These are phyloP conservation scores for Liasis olivaceus DNA, from an alignment of 2,797 vertebrate genomes.

Conservation along the genomic window DNA sequence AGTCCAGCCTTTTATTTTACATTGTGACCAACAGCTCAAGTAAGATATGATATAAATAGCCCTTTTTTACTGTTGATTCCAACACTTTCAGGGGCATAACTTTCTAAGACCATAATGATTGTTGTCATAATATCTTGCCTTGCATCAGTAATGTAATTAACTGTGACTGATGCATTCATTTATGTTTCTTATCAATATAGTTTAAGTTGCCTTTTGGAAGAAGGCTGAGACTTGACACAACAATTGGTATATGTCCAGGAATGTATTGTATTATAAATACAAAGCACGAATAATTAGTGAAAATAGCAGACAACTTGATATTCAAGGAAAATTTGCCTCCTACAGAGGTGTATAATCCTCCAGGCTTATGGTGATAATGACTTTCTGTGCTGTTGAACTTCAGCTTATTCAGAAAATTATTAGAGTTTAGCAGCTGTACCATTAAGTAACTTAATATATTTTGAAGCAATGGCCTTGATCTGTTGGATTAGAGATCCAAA, in stretches of 20 bases:
- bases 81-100: background rate
- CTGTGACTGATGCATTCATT: background rate
- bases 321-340: background rate
- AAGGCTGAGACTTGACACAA: background rate
- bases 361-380: background rate
- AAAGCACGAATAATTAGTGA: background rate
- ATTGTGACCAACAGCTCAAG: background rate
- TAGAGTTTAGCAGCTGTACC: slow-evolving; percentile 37
- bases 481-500: background rate
- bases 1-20: background rate
- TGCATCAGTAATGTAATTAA: background rate
- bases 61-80: background rate
- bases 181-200: background rate
- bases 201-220: slow-evolving; percentile 7
- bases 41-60: background rate
- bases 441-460: slow-evolving; percentile 45
- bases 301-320: background rate
- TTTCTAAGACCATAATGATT: background rate
- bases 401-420: background rate
- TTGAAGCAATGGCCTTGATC: slow-evolving; percentile 20
- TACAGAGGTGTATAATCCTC: background rate
- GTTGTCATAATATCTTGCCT: slow-evolving; percentile 8
- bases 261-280: background rate
- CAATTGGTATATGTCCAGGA: background rate
- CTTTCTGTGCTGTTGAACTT: background rate